Conservation (phyloP, 2,888 invertebrate genomes). For the Dioctria linearis region DNA sequence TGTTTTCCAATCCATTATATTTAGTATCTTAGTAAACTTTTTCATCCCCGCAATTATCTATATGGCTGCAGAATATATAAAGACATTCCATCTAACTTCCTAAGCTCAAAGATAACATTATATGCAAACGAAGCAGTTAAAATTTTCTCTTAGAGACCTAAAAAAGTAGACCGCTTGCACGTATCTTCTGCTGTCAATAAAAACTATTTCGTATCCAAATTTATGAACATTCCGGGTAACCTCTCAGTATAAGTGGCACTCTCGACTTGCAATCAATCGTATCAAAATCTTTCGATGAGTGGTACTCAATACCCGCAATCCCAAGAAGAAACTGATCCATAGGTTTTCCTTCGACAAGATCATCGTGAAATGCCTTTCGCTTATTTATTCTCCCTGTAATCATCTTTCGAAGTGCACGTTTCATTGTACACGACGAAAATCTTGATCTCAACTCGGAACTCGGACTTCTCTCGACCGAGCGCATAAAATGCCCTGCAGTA, state of each 20-base stretch:
- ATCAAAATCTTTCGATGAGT: background rate
- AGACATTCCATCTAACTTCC: too few species aligned
- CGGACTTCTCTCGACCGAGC: background rate
- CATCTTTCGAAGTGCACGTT: conserved; percentile 9
- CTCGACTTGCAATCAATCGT: conserved; percentile 19
- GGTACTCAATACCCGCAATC: conserved; percentile 11
- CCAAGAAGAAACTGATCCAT: conserved; percentile 2
- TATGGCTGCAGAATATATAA: too few species aligned
- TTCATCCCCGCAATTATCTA: too few species aligned
- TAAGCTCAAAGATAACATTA: too few species aligned
- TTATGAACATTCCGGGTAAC: conserved; percentile 43
- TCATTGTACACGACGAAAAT: conserved; percentile 17
- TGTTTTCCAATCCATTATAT: too few species aligned
- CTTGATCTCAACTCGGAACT: background rate
- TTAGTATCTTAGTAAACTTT: too few species aligned
- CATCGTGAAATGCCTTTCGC: conserved; percentile 33
- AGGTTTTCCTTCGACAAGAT: background rate
- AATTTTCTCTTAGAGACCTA: background rate
- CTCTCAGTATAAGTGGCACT: conserved; percentile 45
- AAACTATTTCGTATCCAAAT: conserved; percentile 42
- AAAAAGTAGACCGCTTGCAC: background rate
- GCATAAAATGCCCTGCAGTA: background rate
- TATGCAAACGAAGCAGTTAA: background rate
- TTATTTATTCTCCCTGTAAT: conserved; percentile 39
- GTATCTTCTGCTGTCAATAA: conserved; percentile 13